A percentile compares a stretch with the other conserved stretches of the same genome.
phyloP scores from a whole-genome alignment of 2,888 invertebrate genomes.

The Nemotelus nigrinus region DNA sequence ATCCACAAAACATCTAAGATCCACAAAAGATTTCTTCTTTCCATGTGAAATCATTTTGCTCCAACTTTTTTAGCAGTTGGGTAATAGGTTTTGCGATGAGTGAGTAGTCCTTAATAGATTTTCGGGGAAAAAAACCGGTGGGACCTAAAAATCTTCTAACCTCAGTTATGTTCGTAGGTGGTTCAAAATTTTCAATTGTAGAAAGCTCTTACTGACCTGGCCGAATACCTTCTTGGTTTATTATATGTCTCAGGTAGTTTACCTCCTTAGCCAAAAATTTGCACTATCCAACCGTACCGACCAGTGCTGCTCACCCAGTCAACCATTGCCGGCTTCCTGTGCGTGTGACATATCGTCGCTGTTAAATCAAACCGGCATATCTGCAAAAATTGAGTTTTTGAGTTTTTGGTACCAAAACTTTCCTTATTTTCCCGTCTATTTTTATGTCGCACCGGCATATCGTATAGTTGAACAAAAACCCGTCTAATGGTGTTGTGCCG shows the following conservation, averaged over 20 bases:
- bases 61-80: conserved; percentile 33
- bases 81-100: not conserved
- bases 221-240: not conserved
- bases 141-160: conserved; percentile 44
- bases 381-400: too few species aligned
- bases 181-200: conserved; percentile 34
- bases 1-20: not conserved
- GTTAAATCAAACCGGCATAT: too few species aligned
- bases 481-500: too few species aligned
- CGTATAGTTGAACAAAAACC: too few species aligned
- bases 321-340: too few species aligned
- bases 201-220: conserved; percentile 32
- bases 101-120: conserved; percentile 39
- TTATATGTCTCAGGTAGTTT: not conserved
- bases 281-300: conserved; percentile 24
- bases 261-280: conserved; percentile 3
- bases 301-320: not conserved
- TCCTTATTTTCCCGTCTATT: too few species aligned
- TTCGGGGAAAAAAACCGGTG: conserved; percentile 42
- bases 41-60: not conserved
- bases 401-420: too few species aligned
- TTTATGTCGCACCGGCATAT: too few species aligned
- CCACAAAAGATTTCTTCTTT: conserved; percentile 33
- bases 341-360: not conserved
- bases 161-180: conserved; percentile 42